phyloP scores from a whole-genome alignment of 1,140 invertebrate genomes.

The Bactericera cockerelli region DNA sequence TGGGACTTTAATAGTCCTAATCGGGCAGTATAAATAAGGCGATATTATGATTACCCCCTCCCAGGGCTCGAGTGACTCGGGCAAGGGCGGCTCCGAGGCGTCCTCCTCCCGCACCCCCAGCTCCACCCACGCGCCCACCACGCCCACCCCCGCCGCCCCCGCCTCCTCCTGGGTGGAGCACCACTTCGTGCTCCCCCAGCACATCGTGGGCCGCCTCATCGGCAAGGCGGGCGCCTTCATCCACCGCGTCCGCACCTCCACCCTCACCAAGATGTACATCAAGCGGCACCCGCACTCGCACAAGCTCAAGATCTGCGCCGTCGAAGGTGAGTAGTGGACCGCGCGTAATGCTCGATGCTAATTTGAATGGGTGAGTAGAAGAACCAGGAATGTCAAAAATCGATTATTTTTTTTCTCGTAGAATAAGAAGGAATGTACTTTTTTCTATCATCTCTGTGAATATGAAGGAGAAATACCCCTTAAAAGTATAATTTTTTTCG shows the following conservation, averaged over 20 bases:
- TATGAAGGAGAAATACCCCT: too few relatives aligned
- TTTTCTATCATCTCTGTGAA: too few relatives aligned
- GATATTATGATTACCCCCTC: too few relatives aligned
- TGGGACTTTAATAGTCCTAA: too few relatives aligned
- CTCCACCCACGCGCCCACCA: slow-evolving; percentile 20
- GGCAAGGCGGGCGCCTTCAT: slow-evolving; percentile 70
- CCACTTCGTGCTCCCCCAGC: slow-evolving; percentile 56
- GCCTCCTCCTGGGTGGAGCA: too few relatives aligned
- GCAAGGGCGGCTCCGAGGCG: slow-evolving; percentile 52
- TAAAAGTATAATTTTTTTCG: too few relatives aligned
- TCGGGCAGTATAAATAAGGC: too few relatives aligned
- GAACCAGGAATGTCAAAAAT: too few relatives aligned
- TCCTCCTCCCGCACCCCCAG: slow-evolving; percentile 28
- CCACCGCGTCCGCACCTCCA: slow-evolving; percentile 57
- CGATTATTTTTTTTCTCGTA: too few relatives aligned
- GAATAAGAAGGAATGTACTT: too few relatives aligned
- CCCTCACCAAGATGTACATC: slow-evolving; percentile 59
- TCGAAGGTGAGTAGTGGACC: slow-evolving; percentile 59
- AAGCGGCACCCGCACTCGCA: slow-evolving; percentile 54
- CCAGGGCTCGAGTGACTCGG: slow-evolving; percentile 62
- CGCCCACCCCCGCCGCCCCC: neutral
- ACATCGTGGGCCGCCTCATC: slow-evolving; percentile 71
- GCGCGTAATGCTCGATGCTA: too few relatives aligned
- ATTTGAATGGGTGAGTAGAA: too few relatives aligned
- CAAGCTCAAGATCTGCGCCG: slow-evolving; percentile 60